A percentile compares a stretch with the other conserved stretches of the same genome.
These are phyloP conservation scores for Periparus ater DNA, from an alignment of 2,797 vertebrate genomes.

Conservation along the genomic window DNA sequence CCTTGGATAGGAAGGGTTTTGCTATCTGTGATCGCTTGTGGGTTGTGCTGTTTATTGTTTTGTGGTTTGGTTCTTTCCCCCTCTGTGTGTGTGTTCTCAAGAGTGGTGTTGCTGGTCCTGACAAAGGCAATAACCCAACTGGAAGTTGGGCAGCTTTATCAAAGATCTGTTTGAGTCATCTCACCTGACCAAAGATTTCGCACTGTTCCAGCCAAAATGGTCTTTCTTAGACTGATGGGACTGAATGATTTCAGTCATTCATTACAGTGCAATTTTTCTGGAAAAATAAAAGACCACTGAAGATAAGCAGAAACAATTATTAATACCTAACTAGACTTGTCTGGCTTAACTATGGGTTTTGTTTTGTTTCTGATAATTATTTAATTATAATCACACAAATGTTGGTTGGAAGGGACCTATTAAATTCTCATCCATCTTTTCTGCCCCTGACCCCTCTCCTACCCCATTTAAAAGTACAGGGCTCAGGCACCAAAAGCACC, in stretches of 20 bases:
- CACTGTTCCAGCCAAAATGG: background rate
- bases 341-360: background rate
- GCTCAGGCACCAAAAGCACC: background rate
- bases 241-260: background rate
- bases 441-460: fast-evolving
- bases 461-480: background rate
- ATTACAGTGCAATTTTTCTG: background rate
- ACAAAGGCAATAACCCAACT: background rate
- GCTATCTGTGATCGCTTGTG: background rate
- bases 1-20: background rate
- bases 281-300: background rate
- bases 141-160: background rate
- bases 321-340: background rate
- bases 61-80: background rate
- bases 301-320: background rate
- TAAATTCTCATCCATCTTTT: background rate
- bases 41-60: slow-evolving; percentile 5
- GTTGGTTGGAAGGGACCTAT: background rate
- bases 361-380: background rate
- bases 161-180: background rate
- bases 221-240: background rate
- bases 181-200: background rate
- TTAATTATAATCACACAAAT: background rate
- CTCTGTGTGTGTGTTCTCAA: background rate
- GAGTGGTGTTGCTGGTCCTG: background rate